phyloP scores from a whole-genome alignment of 2,888 invertebrate genomes.

The Thereva unica region DNA sequence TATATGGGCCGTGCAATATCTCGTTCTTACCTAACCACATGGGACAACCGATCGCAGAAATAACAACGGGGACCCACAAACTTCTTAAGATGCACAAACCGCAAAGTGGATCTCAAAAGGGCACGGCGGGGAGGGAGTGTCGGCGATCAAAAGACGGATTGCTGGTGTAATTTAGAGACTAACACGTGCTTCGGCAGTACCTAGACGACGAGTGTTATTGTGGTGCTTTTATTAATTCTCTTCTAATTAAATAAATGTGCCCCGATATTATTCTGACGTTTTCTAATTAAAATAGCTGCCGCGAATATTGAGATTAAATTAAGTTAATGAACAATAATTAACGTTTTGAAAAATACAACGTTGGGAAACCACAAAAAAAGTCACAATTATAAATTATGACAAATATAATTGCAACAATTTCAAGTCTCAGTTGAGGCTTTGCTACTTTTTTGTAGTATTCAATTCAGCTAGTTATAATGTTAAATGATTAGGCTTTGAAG shows the following conservation, averaged over 20 bases:
- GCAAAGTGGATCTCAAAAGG: no score
- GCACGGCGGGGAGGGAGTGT: no score
- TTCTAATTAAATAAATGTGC: slow-evolving; percentile 15
- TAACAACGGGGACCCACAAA: background rate
- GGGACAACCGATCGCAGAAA: slow-evolving; percentile 17
- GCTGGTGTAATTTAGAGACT: slow-evolving; percentile 5
- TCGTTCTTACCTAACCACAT: slow-evolving; percentile 39
- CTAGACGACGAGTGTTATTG: background rate
- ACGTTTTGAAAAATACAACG: no score
- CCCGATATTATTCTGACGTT: slow-evolving; percentile 7
- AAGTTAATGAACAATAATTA: background rate
- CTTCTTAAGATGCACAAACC: no score
- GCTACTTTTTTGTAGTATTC: no score
- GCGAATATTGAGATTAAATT: background rate
- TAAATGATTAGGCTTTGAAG: no score
- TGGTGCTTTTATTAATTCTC: background rate
- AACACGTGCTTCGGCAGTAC: slow-evolving; percentile 14
- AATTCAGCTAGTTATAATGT: no score
- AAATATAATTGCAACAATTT: no score
- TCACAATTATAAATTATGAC: no score
- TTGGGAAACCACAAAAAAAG: no score
- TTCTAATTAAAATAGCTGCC: slow-evolving; percentile 7
- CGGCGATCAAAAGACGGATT: no score
- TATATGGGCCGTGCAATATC: slow-evolving; percentile 43
- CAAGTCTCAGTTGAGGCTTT: no score